phyloP scores from a whole-genome alignment of 1,140 invertebrate species.

The Brachionus sp. region DNA sequence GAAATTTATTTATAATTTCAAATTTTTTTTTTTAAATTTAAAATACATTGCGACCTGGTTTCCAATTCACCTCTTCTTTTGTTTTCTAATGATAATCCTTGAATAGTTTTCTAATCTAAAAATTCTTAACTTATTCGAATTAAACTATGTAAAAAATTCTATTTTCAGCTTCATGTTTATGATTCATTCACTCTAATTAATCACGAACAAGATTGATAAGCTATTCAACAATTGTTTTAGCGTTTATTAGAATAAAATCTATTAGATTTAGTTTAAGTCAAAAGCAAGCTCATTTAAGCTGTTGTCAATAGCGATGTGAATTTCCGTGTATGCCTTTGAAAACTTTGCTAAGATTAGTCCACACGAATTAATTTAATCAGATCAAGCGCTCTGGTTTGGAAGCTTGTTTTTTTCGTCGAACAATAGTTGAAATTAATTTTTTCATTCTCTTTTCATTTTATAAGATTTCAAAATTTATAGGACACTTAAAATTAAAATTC shows the following conservation, averaged over 20 bases:
- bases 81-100: background rate
- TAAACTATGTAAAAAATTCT: background rate
- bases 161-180: background rate
- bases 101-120: background rate
- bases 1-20: background rate
- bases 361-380: background rate
- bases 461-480: background rate
- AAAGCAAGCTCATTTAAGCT: background rate
- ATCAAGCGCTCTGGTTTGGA: background rate
- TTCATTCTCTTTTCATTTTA: background rate
- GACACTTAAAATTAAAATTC: background rate
- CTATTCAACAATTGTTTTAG: background rate
- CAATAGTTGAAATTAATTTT: background rate
- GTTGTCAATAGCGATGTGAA: background rate
- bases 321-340: background rate
- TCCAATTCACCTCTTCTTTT: background rate
- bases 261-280: background rate
- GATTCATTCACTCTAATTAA: background rate
- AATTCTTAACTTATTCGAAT: background rate
- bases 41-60: background rate
- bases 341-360: no score
- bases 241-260: background rate
- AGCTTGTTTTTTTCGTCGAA: no score
- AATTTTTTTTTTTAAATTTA: background rate
- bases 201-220: background rate